phyloP scores from a whole-genome alignment of 2,113 vertebrate genomes.

The Nothocercus nigrocapillus region DNA sequence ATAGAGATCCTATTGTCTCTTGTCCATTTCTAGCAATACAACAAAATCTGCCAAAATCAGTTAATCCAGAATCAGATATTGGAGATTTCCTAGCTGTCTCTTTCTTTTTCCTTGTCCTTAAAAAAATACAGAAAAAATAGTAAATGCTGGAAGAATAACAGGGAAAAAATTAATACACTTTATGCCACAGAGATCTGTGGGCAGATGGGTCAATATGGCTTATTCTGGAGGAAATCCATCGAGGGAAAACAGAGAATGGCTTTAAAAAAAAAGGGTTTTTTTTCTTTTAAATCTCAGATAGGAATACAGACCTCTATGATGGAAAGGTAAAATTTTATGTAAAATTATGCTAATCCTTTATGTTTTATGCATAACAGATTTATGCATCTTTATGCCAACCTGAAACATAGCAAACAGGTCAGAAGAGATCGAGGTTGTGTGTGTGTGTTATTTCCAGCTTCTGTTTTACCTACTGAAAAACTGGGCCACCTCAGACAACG shows the following conservation, averaged over 20 bases:
- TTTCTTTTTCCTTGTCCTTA: neutral
- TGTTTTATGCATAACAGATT: neutral
- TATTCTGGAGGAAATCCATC: neutral
- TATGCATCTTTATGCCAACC: neutral
- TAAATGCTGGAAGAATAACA: neutral
- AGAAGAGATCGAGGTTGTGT: neutral
- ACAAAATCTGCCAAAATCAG: neutral
- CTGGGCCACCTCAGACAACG: neutral
- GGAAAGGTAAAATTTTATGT: neutral
- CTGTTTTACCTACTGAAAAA: neutral
- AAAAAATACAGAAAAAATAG: neutral
- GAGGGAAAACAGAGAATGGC: neutral
- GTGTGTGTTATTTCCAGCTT: neutral
- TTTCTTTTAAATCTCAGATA: neutral
- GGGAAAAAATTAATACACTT: neutral
- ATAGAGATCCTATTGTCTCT: neutral
- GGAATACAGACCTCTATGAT: neutral
- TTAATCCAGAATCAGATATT: neutral
- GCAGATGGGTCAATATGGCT: neutral
- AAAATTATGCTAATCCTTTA: neutral
- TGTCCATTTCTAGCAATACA: neutral
- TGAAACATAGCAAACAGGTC: neutral
- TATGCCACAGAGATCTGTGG: neutral
- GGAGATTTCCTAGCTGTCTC: neutral
- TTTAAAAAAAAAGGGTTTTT: neutral